These are phyloP conservation scores for Tapera naevia DNA, from an alignment of 2,797 vertebrate species.

Conservation along the genomic window DNA sequence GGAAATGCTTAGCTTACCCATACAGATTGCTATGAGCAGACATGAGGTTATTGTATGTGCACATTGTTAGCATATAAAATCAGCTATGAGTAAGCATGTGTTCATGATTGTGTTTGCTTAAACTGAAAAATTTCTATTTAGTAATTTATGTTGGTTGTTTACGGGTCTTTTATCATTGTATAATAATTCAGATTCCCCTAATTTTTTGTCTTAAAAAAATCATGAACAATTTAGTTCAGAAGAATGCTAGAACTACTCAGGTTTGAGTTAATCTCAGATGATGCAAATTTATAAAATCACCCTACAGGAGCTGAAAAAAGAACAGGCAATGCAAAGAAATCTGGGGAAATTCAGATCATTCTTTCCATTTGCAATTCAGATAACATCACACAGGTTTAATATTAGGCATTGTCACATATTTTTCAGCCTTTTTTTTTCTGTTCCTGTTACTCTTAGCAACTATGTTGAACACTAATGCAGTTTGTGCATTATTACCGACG, in stretches of 20 bases:
- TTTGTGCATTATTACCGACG: conserved; percentile 35
- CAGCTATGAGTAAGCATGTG: neutral
- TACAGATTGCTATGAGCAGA: neutral
- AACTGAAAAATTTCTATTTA: neutral
- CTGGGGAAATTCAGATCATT: neutral
- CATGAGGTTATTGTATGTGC: neutral
- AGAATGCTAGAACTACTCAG: neutral
- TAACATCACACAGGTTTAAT: conserved; percentile 8
- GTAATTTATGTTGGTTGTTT: neutral
- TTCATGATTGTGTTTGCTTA: neutral
- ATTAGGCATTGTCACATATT: conserved; percentile 33
- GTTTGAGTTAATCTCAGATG: neutral
- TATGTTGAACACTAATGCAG: conserved; percentile 42
- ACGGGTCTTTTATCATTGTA: neutral
- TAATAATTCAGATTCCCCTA: neutral
- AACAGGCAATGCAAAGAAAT: neutral
- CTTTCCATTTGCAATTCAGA: neutral
- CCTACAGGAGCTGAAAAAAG: neutral
- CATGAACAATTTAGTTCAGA: neutral
- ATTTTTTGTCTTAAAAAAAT: neutral
- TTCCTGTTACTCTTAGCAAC: conserved; percentile 52
- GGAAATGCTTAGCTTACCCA: neutral
- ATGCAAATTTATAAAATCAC: conserved; percentile 3
- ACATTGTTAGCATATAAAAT: neutral
- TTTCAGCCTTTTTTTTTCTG: conserved; percentile 9